Base-by-base conservation (phyloP, 2,888 invertebrate species). In the Perizoma flavofasciatum region DNA sequence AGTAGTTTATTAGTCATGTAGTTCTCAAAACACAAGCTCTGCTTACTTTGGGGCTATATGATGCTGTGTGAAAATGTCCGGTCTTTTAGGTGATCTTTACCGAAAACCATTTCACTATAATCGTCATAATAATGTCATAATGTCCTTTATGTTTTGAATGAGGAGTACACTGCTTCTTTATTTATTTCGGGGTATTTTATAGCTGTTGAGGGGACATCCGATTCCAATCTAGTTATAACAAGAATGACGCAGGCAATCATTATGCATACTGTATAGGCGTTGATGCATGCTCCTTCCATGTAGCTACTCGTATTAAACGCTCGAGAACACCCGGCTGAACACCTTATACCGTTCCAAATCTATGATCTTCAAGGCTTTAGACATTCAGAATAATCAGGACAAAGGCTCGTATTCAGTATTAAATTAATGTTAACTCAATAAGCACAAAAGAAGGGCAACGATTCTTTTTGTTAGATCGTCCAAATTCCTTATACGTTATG, bases 391-490 rank as follows among this genome's bases (percentile, higher is more conserved):
- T 63, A 64, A 65, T 64, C 66, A 65, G 41, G 55, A 68, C 63
- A 68, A 61, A 53, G 59, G 50, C 59, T 67, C 63, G 44, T 58
- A 61, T 65, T 55, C 52, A 65, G 71, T 76, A 74, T 75, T 67
- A 67, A 69, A 78, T 79, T 79, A 74, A 76, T 77, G 47, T 73
- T 71, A 76, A 60, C 71, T 67, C 69, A 72, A 75, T 65, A 70
- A 72, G 69, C 67, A 69, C 63, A 73, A 76, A 74, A 72, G 71
- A 66, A 65, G 55, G 67, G 63, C 69, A 73, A 73, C 80, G 74
- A 75, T 78, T 78, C 76, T 72, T 69, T 71, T 70, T 67, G 65
- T 72, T 73, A 72, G 74, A 68, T 59, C 65, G 40, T 67, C 68
- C 67, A 63, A 67, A 70, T 70, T 73, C 65, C 67, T 74, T 68